phyloP scores from a whole-genome alignment of 2,888 invertebrate genomes.

The Hoplodrina blanda region DNA sequence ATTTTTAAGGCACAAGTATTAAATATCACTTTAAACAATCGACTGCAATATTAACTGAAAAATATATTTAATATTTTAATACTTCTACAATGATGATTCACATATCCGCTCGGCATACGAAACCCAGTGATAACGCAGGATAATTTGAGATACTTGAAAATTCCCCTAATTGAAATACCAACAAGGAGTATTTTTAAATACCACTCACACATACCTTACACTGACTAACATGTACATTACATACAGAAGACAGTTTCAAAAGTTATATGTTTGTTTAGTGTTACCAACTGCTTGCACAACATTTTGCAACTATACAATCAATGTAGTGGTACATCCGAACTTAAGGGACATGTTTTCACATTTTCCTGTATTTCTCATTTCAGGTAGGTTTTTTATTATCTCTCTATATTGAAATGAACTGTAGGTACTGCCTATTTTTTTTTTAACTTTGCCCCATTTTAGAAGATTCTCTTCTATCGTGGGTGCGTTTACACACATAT shows the following conservation, averaged over 20 bases:
- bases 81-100: slow-evolving; percentile 7
- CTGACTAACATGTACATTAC: not conserved
- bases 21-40: not conserved
- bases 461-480: too few relatives aligned
- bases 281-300: not conserved
- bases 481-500: too few relatives aligned
- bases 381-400: too few relatives aligned
- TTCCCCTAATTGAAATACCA: not conserved
- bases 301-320: not conserved
- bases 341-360: too few relatives aligned
- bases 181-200: not conserved
- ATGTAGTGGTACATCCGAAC: not conserved
- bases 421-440: too few relatives aligned
- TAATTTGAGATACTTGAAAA: not conserved
- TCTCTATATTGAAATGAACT: too few relatives aligned
- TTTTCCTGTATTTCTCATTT: too few relatives aligned
- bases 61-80: not conserved
- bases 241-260: not conserved
- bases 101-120: slow-evolving; percentile 18
- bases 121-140: slow-evolving; percentile 17
- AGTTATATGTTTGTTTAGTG: not conserved
- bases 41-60: slow-evolving; percentile 21
- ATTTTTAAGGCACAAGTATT: slow-evolving; percentile 8
- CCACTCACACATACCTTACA: not conserved
- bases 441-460: too few relatives aligned